These are phyloP conservation scores for Cerastoderma edule DNA, from an alignment of 2,888 invertebrate genomes.

Conservation along the genomic window DNA sequence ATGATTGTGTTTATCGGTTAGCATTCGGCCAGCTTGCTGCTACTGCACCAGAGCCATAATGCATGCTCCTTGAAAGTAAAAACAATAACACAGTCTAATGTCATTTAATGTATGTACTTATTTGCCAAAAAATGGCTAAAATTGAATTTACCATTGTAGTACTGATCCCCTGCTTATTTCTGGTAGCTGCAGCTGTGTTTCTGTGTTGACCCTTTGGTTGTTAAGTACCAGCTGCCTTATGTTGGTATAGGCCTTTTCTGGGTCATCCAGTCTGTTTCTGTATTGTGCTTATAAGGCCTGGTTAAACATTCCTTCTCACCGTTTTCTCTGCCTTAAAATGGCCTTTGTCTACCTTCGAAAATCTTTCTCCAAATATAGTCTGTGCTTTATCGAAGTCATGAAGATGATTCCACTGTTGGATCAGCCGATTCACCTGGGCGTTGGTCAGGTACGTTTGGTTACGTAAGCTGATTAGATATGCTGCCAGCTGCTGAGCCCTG, in stretches of 20 bases:
- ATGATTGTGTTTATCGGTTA: slow-evolving; percentile 34
- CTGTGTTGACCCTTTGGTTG: neutral
- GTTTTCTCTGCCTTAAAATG: slow-evolving; percentile 19
- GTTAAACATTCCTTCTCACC: slow-evolving; percentile 13
- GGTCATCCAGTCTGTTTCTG: neutral
- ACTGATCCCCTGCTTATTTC: neutral
- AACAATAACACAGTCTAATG: neutral
- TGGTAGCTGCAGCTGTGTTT: neutral
- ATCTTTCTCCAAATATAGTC: slow-evolving; percentile 25
- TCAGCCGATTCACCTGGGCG: slow-evolving; percentile 18
- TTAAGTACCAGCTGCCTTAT: neutral
- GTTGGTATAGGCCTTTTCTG: neutral
- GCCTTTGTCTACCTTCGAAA: slow-evolving; percentile 18
- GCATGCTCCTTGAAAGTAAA: slow-evolving; percentile 33
- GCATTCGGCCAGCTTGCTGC: slow-evolving; percentile 26
- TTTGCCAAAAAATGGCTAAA: neutral
- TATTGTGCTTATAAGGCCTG: neutral
- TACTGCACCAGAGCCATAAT: slow-evolving; percentile 35
- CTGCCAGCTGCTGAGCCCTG: too few relatives aligned
- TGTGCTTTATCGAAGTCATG: slow-evolving; percentile 29
- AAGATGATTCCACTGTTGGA: slow-evolving; percentile 33
- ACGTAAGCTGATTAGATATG: too few relatives aligned
- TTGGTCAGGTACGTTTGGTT: slow-evolving; percentile 24
- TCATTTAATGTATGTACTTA: neutral
- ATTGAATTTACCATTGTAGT: neutral